Conservation (phyloP, 2,797 vertebrate species). For the Tangara arthus region DNA sequence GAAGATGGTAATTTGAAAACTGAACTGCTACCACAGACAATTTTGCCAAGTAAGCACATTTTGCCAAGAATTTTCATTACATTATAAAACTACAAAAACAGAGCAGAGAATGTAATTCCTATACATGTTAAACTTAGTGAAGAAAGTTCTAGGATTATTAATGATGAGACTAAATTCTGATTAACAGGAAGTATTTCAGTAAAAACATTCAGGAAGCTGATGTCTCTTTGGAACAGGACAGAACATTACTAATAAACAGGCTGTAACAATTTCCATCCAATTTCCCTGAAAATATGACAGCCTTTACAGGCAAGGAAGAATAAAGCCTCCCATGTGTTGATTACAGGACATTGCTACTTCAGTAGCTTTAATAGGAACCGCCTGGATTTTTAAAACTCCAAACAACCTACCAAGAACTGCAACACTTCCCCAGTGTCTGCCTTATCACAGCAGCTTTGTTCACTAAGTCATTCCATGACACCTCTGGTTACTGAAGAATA, state of each 20-base stretch:
- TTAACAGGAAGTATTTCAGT: background rate
- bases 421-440: background rate
- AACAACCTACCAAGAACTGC: background rate
- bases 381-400: background rate
- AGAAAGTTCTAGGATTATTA: background rate
- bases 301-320: background rate
- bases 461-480: background rate
- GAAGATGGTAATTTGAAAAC: slow-evolving; percentile 20
- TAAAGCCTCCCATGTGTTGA: background rate
- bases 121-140: background rate
- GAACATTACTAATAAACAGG: background rate
- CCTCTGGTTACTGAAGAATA: background rate
- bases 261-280: background rate
- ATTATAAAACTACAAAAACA: background rate
- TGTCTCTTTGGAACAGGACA: background rate
- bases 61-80: background rate
- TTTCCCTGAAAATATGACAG: background rate
- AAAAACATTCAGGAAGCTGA: background rate
- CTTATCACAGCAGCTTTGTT: background rate
- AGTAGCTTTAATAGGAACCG: background rate
- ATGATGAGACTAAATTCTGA: background rate
- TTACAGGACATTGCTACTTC: background rate
- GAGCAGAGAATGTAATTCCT: background rate
- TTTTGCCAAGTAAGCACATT: background rate
- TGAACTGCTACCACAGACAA: background rate